phyloP scores from a whole-genome alignment of 2,888 invertebrate genomes.

The Melolontha melolontha region DNA sequence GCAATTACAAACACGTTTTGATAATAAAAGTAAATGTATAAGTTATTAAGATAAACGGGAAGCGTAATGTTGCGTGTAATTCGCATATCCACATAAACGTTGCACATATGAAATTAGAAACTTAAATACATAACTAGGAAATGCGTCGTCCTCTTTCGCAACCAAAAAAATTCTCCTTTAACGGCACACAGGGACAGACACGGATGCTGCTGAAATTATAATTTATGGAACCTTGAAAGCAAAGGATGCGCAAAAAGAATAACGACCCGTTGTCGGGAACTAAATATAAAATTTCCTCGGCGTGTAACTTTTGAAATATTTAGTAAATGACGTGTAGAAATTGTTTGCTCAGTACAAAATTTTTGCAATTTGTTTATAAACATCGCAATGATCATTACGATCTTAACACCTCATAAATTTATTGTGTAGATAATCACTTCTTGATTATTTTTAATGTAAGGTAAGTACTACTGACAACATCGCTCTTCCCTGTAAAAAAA shows the following conservation, averaged over 20 bases:
- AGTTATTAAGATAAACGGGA: conserved; percentile 24
- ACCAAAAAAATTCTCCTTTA: not conserved
- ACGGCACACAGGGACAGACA: not conserved
- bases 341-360: not conserved
- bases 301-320: conserved; percentile 7
- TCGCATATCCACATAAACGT: conserved; percentile 1
- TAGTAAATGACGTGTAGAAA: not conserved
- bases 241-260: conserved; percentile 30
- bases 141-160: conserved; percentile 3
- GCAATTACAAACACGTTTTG: conserved; percentile 2
- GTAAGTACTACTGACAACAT: too few species aligned
- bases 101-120: not conserved
- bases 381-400: not conserved
- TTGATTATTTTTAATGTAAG: too few species aligned
- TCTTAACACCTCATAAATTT: conserved; percentile 7
- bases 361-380: not conserved
- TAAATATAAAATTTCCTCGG: conserved; percentile 21
- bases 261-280: conserved; percentile 11
- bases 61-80: conserved; percentile 4
- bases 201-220: conserved; percentile 34
- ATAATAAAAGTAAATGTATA: conserved; percentile 5
- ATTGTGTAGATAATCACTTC: not conserved
- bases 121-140: conserved; percentile 1
- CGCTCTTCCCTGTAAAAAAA: too few species aligned
- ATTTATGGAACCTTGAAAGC: conserved; percentile 29